phyloP scores from a whole-genome alignment of 2,797 vertebrate species.

The Pipistrellus kuhlii region DNA sequence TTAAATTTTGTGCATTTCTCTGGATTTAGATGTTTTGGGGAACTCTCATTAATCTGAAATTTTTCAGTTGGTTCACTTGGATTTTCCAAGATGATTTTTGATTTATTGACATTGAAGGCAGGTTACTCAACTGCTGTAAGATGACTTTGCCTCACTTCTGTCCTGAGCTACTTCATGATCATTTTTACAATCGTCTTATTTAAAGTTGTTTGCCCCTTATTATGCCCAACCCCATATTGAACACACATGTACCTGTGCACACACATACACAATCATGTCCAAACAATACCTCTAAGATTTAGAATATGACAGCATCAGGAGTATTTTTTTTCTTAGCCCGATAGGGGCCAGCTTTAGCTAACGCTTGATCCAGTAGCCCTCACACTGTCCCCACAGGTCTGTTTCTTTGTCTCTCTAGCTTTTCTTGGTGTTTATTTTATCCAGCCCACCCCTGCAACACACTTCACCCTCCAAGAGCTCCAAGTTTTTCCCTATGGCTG shows the following conservation, averaged over 20 bases:
- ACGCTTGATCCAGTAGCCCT: background rate
- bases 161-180: background rate
- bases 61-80: background rate
- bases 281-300: background rate
- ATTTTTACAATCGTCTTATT: background rate
- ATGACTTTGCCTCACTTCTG: background rate
- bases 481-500: background rate
- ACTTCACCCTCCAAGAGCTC: background rate
- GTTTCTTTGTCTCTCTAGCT: background rate
- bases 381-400: background rate
- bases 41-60: conserved; percentile 31
- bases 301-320: background rate
- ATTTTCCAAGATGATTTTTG: conserved; percentile 16
- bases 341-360: background rate
- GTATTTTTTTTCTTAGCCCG: accelerated
- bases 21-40: conserved; percentile 9
- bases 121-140: background rate
- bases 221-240: background rate
- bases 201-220: background rate
- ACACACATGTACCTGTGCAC: background rate
- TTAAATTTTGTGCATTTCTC: background rate
- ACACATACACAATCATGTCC: background rate
- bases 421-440: background rate
- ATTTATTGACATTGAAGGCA: background rate
- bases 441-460: background rate